Conservation (phyloP, 2,797 vertebrate genomes). For the Phaenicophaeus curvirostris region DNA sequence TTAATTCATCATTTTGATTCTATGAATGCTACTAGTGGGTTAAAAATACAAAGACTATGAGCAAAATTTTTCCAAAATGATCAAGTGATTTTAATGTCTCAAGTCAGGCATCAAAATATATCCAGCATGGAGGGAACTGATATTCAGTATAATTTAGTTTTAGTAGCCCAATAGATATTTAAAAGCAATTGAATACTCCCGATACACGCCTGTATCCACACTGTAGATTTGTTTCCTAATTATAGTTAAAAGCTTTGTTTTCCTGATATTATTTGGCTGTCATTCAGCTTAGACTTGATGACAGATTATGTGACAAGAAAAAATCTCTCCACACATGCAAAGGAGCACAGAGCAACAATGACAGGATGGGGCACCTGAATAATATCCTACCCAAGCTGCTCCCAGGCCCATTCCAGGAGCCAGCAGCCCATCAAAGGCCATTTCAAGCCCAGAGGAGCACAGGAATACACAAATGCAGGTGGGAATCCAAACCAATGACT, state of each 20-base stretch:
- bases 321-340: background rate
- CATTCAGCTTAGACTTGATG: background rate
- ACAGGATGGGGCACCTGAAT: background rate
- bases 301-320: background rate
- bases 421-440: background rate
- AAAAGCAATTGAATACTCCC: background rate
- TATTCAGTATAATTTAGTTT: background rate
- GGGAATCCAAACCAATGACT: background rate
- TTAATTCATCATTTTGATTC: background rate
- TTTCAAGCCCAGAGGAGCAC: background rate
- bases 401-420: background rate
- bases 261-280: background rate
- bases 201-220: background rate
- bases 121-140: background rate
- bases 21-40: background rate
- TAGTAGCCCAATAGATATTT: background rate
- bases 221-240: background rate
- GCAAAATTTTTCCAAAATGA: background rate
- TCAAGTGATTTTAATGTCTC: background rate
- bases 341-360: background rate
- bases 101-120: background rate
- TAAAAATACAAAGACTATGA: background rate
- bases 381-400: background rate
- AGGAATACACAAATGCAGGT: rapidly evolving
- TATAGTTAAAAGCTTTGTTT: background rate